Conservation (phyloP, 2,113 vertebrate genomes). For the Cricetomys ansorgei region DNA sequence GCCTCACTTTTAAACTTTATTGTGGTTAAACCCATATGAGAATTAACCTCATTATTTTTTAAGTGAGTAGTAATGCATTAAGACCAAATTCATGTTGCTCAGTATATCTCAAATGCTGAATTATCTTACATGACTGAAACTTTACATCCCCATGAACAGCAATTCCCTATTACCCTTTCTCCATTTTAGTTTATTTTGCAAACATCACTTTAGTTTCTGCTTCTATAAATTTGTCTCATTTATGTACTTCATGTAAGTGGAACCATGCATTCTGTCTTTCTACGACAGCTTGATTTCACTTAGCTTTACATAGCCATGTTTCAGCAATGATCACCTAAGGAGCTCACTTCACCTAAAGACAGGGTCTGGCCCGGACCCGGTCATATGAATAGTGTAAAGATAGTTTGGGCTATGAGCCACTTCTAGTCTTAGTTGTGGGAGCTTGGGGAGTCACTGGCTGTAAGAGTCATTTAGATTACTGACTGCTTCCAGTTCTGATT, state of each 20-base stretch:
- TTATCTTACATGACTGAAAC: neutral
- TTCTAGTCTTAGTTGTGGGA: too few species aligned
- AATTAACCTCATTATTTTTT: neutral
- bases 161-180: neutral
- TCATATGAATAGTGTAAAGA: too few species aligned
- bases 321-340: too few species aligned
- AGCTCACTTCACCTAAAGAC: too few species aligned
- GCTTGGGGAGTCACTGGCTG: too few species aligned
- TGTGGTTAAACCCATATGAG: neutral
- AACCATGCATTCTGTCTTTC: neutral
- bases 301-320: neutral
- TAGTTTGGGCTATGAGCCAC: too few species aligned
- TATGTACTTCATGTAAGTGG: neutral
- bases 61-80: neutral
- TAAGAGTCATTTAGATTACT: too few species aligned
- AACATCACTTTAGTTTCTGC: neutral
- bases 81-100: neutral
- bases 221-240: neutral
- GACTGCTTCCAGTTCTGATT: too few species aligned
- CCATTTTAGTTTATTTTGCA: neutral
- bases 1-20: neutral
- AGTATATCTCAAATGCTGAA: neutral
- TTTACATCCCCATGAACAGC: neutral
- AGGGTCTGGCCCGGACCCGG: too few species aligned
- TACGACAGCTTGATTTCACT: neutral